Conservation (phyloP, 2,888 invertebrate species). For the Philonicus albiceps region DNA sequence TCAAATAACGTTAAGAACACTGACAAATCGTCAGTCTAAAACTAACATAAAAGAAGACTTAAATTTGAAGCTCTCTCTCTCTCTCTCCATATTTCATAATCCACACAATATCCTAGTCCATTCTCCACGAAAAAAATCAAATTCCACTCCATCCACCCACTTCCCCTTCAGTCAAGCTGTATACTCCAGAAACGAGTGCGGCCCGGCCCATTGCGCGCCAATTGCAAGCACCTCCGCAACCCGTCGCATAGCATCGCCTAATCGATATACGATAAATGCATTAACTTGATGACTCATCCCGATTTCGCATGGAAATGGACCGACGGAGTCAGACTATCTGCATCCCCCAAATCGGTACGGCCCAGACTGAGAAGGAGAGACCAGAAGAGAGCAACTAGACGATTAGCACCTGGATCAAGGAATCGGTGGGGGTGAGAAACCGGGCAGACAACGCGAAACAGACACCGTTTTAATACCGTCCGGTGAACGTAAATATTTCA, state of each 20-base stretch:
- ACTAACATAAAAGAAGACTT: too few species aligned
- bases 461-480: too few species aligned
- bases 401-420: not conserved
- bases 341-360: too few species aligned
- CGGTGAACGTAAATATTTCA: not conserved
- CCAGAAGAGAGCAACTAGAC: not conserved
- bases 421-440: not conserved
- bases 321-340: too few species aligned
- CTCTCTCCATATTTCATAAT: not conserved
- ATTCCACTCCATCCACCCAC: not conserved
- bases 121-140: not conserved
- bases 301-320: not conserved
- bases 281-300: conserved; percentile 18
- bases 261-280: conserved; percentile 32
- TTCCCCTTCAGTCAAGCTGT: too few species aligned
- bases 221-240: not conserved
- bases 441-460: not conserved
- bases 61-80: not conserved
- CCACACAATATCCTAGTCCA: not conserved
- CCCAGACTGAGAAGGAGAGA: not conserved
- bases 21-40: too few species aligned
- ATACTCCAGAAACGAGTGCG: not conserved
- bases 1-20: not conserved
- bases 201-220: not conserved
- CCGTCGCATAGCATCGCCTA: conserved; percentile 9